Evolutionary conservation across 2,888 invertebrate species (phyloP), one percentile per base, ranked within the genome.

Genomic region (Tridacna gigas): DNA sequence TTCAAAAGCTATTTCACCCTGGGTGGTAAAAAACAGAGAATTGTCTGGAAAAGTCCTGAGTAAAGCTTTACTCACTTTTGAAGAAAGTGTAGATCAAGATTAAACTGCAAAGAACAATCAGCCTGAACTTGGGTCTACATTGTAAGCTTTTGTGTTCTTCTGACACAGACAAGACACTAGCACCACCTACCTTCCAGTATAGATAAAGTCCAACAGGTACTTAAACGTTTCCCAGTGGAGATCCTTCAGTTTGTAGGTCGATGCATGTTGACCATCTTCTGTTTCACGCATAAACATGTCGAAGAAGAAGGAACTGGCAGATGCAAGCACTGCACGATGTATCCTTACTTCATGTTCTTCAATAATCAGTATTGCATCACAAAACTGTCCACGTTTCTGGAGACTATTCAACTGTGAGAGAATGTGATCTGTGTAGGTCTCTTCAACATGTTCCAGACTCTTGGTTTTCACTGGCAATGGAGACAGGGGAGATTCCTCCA

Each of bases 301-400:
- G 93, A 97, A 97, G 87, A 97, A 96, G 94, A 97, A 97, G 9
- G 97, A 97, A 89, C 97, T 97, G 73, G 96, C 96, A 89, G 97
- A 97, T 7, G 97, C 97, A 91, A 97, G 95, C 82, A 97, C 97
- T 75, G 97, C 97, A 90, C 97, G 96, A 95, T 98, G 98, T 20
- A 97, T 97, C 87, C 96, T 96, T 74, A 97, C 96, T 94, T 97
- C 97, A 60, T 96, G 96, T 90, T 96, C 96, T 71, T 96, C 97
- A 2, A 97, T 97, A 94, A 97, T 97, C 91, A 98, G 96, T 92
- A 97, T 96, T 91, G 97, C 97, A 95, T 98, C 98, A 95, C 97
- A 98, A 95, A 98, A 97, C 94, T 97, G 97, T 81, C 97, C 96
- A 94, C 97, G 97, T 95, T 97, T 97, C 91, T 97, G 96, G 96